Base-by-base conservation (phyloP, 92 coral and sea anemone genomes). In the Micromussa lordhowensis region DNA sequence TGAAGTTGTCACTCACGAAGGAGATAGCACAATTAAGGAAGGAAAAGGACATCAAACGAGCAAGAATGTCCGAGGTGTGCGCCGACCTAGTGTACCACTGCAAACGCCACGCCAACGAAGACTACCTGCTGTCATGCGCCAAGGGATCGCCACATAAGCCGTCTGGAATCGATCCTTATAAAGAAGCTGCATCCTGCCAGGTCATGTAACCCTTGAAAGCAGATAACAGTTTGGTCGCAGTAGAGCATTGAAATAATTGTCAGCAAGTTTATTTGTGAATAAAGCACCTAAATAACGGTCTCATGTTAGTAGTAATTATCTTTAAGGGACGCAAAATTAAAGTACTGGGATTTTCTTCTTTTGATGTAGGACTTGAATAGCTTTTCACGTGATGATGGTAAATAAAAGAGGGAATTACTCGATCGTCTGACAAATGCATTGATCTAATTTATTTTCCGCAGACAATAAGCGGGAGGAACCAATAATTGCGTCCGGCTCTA, bases 1-100 rank as follows among this genome's bases (percentile, higher is more conserved):
- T 84, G 38, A 84, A 75, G 81, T 8, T 84, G 55, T 53, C 82
- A 30, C 88, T 94, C 17, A 91, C 74, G 72, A 94, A 66, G 82
- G 94, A 94, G 75, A 82, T 94, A 75, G 78, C 82, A 19, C 98
- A 89, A 77, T 38, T 94, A 24, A 77, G 75, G 38, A 89, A 86
- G 54, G 97, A 94, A 78, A 90, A 75, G 34, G 90, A 72, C 69
- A 51, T 92, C 57, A 82, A 38, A 74, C 82, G 97, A 63, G 79
- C 81, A 81, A 88, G 90, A 76, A 89, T 88, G 78, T 94, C 94
- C 8, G 97, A 94, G 87, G 89, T 93, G 28, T 85, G 90, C 40
- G 90, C 95, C 26, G 97, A 94, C 85, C 85, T 94, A 80, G 90
- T 92, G 28, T 82, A 94, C 91, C 85, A 95, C 94, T 93, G 98